Evolutionary conservation across 2,797 vertebrate genomes (phyloP).

Genomic region (Chrosomus eos): DNA sequence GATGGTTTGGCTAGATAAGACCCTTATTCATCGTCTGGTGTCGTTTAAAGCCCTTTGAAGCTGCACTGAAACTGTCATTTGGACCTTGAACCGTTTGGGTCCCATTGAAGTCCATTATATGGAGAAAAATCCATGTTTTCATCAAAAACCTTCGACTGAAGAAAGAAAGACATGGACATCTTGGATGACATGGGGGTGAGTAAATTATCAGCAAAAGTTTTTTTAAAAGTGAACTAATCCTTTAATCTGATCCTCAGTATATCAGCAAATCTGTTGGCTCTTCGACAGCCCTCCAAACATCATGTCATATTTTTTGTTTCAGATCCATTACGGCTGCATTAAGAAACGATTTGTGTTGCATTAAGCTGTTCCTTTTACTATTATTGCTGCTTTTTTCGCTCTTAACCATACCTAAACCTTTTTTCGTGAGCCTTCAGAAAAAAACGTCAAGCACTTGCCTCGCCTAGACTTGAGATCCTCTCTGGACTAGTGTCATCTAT

Average conservation of each 20-base stretch:
- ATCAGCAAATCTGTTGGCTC: slow-evolving; percentile 68
- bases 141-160: no score
- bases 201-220: no score
- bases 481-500: slow-evolving; percentile 75
- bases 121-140: no score
- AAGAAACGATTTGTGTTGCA: slow-evolving; percentile 69
- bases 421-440: slow-evolving; percentile 62
- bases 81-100: no score
- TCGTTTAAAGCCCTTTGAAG: no score
- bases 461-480: slow-evolving; percentile 69
- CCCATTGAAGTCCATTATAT: no score
- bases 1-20: no score
- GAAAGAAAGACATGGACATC: no score
- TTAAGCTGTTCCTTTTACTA: slow-evolving; percentile 81
- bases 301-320: slow-evolving; percentile 4
- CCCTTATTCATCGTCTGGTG: no score
- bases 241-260: slow-evolving; percentile 78
- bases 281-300: slow-evolving; percentile 71
- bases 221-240: no score
- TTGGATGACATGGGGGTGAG: no score
- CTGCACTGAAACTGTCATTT: no score
- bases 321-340: slow-evolving; percentile 42
- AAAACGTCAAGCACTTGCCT: slow-evolving; percentile 75
- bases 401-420: slow-evolving; percentile 69
- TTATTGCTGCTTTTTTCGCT: slow-evolving; percentile 76